A percentile compares a stretch with the other conserved stretches of the same genome.
Conservation (phyloP, 1,140 invertebrate genomes). For the Drosophila murphyi region DNA sequence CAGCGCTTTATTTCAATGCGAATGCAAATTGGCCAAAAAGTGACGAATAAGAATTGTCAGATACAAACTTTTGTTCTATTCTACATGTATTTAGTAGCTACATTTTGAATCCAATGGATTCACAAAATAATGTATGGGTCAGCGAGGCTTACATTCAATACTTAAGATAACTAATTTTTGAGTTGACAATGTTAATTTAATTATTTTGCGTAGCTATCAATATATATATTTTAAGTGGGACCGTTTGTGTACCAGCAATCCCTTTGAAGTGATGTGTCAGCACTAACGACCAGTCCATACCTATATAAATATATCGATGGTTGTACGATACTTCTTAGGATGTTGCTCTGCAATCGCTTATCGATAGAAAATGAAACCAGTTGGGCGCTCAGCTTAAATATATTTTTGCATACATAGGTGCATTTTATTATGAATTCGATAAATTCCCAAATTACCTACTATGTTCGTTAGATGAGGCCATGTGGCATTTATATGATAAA, state of each 20-base stretch:
- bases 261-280: neutral
- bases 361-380: neutral
- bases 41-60: no score
- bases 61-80: no score
- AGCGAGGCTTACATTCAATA: no score
- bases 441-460: neutral
- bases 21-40: no score
- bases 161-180: no score
- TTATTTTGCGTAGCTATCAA: no score
- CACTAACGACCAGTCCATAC: neutral
- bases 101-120: no score
- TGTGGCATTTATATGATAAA: neutral
- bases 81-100: no score
- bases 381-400: neutral
- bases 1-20: neutral
- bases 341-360: neutral
- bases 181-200: no score
- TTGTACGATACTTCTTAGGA: neutral
- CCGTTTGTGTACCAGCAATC: neutral
- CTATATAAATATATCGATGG: neutral
- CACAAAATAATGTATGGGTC: no score
- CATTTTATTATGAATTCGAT: neutral
- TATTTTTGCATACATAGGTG: slow-evolving; percentile 1
- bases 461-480: neutral
- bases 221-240: no score